Base-by-base conservation (phyloP, 2,888 invertebrate species). In the Caenorhabditis plicata region DNA sequence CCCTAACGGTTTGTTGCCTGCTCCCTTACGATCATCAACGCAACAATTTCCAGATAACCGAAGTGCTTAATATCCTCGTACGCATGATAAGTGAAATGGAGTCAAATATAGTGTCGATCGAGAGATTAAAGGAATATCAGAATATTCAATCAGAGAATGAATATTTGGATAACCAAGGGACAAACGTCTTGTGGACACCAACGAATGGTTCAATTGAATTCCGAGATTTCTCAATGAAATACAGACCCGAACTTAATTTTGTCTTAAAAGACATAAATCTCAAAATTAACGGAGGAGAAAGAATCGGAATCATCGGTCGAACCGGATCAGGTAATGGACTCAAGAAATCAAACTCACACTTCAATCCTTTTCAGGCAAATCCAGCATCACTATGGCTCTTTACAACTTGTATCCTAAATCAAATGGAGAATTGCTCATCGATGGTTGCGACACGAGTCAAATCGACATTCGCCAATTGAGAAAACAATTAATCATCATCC, bases 21-120 rank as follows among this genome's bases (percentile, higher is more conserved):
- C 5, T 4, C 20, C 5, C 9, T 25, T 4, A 19, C 4, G 13
- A 27, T 27, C 13, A 27, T 27, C 29, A 27, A n/a, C 7, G 13
- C 19, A 20, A 33, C 2, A 17, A 1, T n/a, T 50, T 41, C 19
- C 33, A 56, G 56, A 65, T 65, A 31, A 65, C 65, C 13, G 65
- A 65, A 52, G 57, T 54, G 1, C 29, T 65, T n/a, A 58, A 57
- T 25, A 62, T 65, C 23, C 51, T 51, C 73, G 93, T 96, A 22
- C 86, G 94, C 67, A 92, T 93, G 91, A 90, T 91, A 0, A 91
- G 92, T 1, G 95, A 95, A 80, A 89, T 95, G 35, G 95, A 96
- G 85, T 92, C 94, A 0, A 94, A 95, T 82, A 92, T 95, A 74
- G 94, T 95, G 1, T 90, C 94, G 2, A 92, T 95, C 1, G 95